Evolutionary conservation across 2,113 vertebrate genomes (phyloP), one percentile per base, ranked within the genome.

Genomic region (Pelecanus crispus): DNA sequence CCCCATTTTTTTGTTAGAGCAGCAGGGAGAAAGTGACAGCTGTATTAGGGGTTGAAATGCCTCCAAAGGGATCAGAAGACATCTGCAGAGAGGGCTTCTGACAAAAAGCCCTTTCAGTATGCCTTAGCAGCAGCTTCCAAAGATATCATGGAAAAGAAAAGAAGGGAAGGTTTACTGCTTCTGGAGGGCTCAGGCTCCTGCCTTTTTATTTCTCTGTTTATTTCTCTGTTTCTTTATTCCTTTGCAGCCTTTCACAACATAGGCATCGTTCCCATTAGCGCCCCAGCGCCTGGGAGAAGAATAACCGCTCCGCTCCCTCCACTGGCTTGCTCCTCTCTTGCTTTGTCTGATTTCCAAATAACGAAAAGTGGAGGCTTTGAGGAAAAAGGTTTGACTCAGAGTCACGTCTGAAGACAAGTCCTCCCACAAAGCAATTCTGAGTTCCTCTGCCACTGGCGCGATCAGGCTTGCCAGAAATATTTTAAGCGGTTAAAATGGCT

Each of bases 21-120:
- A 5, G 77, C 21, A 3, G 42, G 85, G 85, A 86, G 85, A 94
- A 96, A 84, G 95, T 92, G 97, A 90, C 97, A 95, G 95, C 93
- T 97, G 92, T 93, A 58, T 93, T 88, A 92, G 86, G 85, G 89
- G 75, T 85, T 94, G 90, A 84, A 94, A 85, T 87, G 90, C 88
- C 88, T 97, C 94, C 86, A 53, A 85, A 94, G 90, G 80, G 95
- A 92, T 97, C 94, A 91, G 91, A 29, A 93, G 96, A 93, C 89
- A 91, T 96, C 93, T 96, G 94, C 91, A 21, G 91, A 66, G 86
- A 79, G 63, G 58, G 86, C 81, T 95, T 38, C 79, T 96, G 88
- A 96, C 88, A 97, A 96, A 97, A 94, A 13, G 58, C 68, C 81
- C 89, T 96, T 97, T 96, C 91, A 96, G 75, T 9, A 3, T 17